phyloP scores from a whole-genome alignment of 2,113 vertebrate species.

The Pygoscelis antarcticus region DNA sequence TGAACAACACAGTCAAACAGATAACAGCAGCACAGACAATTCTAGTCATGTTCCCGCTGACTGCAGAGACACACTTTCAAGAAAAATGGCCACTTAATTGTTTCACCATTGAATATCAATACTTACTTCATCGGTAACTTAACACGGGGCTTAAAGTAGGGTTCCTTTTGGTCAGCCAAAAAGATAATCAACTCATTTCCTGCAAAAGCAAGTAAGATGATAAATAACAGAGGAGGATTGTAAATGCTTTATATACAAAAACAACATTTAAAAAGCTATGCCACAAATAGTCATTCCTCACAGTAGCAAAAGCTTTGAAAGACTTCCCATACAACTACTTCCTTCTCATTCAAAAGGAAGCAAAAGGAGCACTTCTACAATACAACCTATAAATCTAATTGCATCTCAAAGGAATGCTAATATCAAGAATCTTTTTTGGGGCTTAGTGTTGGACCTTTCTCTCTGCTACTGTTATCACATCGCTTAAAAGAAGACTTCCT shows the following conservation, averaged over 20 bases:
- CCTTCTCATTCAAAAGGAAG: background rate
- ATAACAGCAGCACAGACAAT: background rate
- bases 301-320: background rate
- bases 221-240: background rate
- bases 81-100: background rate
- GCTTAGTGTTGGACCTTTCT: background rate
- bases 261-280: background rate
- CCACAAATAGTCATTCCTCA: background rate
- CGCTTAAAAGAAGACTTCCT: background rate
- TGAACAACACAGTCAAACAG: background rate
- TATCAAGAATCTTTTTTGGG: background rate
- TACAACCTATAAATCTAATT: background rate
- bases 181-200: constrained; percentile 89
- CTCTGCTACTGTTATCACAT: background rate
- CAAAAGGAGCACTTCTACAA: background rate
- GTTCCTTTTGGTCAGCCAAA: constrained; percentile 89
- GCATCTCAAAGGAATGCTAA: background rate
- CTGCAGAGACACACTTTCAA: background rate
- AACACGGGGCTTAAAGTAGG: constrained; percentile 94
- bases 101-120: background rate
- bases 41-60: background rate
- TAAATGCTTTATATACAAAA: background rate
- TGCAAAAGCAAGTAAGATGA: constrained; percentile 71
- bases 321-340: background rate
- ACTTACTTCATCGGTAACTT: constrained; percentile 81